Base-by-base conservation (phyloP, 1,140 invertebrate species). In the Apis cerana region DNA sequence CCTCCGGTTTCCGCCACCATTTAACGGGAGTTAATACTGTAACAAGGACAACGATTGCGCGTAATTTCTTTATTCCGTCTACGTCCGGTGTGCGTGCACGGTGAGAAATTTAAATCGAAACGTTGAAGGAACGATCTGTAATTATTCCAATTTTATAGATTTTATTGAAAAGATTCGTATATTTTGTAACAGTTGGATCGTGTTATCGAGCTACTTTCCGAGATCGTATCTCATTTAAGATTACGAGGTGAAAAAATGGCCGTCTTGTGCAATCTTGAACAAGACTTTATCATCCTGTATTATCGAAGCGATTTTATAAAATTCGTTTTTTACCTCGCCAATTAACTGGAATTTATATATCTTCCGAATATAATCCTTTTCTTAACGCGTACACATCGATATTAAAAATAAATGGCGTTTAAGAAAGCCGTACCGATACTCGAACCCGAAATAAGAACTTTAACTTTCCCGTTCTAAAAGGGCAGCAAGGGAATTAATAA, bases 11-110 rank as follows among this genome's bases (percentile, higher is more conserved):
- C 52, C 23, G 2, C 11, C 21, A 54, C 33, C 21, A 75, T 80
- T 65, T 75, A 74, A 75, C 71, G 61, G 70, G n/a, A 75, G 79
- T 80, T 58, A 50, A 56, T 61, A 58, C 43, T 23, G 21, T 21
- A 64, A 33, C 50, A 43, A 27, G 70, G 79, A 80, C 79, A 80
- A 48, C 27, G 78, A 54, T 74, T 58, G 5, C 27, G n/a, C 43
- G 5, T 75, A 74, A 80, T 80, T 67, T 80, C 79, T 80, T 43
- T 65, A 80, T 72, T 27, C 11, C 4, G 54, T 21, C 8, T 33
- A 23, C 8, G 23, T 23, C 4, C 12, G 0, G 8, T 12, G 10
- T 19, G 13, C 23, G 10, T 23, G 0, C 3, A 15, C 7, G n/a
- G 9, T 12, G n/a, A 12, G 11, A 21, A n/a, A 68, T n/a, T 68